Percentiles rank a stretch among this genome's conserved stretches.
phyloP scores from a whole-genome alignment of 2,113 vertebrate genomes.

The Clarias magur region DNA sequence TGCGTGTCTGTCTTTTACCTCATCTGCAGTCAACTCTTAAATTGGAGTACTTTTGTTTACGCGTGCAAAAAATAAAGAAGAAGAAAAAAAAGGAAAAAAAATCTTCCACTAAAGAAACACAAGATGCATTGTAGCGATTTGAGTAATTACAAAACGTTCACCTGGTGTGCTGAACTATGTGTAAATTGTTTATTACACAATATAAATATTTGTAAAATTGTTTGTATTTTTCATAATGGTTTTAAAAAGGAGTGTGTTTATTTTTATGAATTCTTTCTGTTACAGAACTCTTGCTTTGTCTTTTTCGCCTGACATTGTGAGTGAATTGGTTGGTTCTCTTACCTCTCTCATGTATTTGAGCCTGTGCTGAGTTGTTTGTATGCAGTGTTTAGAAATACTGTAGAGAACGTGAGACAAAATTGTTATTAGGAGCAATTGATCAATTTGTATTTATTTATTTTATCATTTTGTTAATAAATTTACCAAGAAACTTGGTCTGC shows the following conservation, averaged over 20 bases:
- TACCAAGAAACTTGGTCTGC: constrained; percentile 72
- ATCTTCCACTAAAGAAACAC: constrained; percentile 73
- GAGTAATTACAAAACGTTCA: constrained; percentile 69
- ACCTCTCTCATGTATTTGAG: constrained; percentile 83
- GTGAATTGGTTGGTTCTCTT: constrained; percentile 85
- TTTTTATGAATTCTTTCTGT: constrained; percentile 78
- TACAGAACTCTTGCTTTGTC: constrained; percentile 73
- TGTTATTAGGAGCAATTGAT: constrained; percentile 94
- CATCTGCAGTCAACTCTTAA: constrained; percentile 70
- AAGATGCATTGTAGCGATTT: constrained; percentile 78
- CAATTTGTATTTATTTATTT: constrained; percentile 99
- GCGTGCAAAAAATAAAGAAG: constrained; percentile 65
- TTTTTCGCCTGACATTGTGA: constrained; percentile 81
- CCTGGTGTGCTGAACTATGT: constrained; percentile 77
- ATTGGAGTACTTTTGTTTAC: constrained; percentile 64
- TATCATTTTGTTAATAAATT: constrained; percentile 99
- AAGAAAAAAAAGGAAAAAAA: constrained; percentile 46
- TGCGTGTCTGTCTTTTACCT: constrained; percentile 63
- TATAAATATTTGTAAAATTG: constrained; percentile 81
- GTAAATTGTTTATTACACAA: constrained; percentile 81
- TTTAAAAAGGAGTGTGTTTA: constrained; percentile 80
- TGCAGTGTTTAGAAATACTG: constrained; percentile 95
- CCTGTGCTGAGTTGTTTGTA: constrained; percentile 94
- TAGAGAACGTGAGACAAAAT: constrained; percentile 76
- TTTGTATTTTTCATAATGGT: constrained; percentile 84